These are phyloP conservation scores for Orussus abietinus DNA, from an alignment of 1,140 invertebrate species.

Conservation along the genomic window DNA sequence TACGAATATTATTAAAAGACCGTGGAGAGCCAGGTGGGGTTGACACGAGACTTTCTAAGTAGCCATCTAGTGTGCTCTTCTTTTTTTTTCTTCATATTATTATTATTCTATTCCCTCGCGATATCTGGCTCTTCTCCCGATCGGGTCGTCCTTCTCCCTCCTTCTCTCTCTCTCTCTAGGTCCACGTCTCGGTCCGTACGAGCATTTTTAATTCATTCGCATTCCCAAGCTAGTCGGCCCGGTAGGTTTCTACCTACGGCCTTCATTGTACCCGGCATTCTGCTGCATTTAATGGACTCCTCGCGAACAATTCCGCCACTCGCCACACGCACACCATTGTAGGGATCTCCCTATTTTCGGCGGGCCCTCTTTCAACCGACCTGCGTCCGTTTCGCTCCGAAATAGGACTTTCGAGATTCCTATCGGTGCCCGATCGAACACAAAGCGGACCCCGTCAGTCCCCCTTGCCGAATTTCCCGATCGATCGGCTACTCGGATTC, in stretches of 20 bases:
- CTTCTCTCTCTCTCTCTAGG: constrained; percentile 10
- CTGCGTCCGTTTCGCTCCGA: no score
- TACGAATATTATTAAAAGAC: constrained; percentile 35
- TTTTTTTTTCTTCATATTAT: constrained; percentile 13
- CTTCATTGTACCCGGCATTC: constrained; percentile 18
- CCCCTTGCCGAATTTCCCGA: no score
- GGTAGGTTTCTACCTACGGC: constrained; percentile 6
- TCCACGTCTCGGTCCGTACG: constrained; percentile 18
- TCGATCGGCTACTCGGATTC: no score
- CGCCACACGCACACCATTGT: constrained; percentile 13
- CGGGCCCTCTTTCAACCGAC: background rate
- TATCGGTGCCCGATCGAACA: constrained; percentile 14
- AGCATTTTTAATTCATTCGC: constrained; percentile 31
- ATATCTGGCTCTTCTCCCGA: constrained; percentile 10
- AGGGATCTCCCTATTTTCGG: constrained; percentile 1
- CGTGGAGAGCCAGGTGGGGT: constrained; percentile 25
- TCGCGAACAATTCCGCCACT: constrained; percentile 25
- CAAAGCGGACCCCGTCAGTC: no score
- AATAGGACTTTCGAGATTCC: constrained; percentile 13
- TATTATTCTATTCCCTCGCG: constrained; percentile 3
- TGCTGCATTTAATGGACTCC: constrained; percentile 31
- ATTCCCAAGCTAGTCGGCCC: constrained; percentile 26
- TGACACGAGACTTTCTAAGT: constrained; percentile 38
- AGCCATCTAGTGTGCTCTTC: constrained; percentile 33
- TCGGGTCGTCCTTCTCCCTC: constrained; percentile 15